Base-by-base conservation (phyloP, 2,888 invertebrate species). In the Panzeria rudis region DNA sequence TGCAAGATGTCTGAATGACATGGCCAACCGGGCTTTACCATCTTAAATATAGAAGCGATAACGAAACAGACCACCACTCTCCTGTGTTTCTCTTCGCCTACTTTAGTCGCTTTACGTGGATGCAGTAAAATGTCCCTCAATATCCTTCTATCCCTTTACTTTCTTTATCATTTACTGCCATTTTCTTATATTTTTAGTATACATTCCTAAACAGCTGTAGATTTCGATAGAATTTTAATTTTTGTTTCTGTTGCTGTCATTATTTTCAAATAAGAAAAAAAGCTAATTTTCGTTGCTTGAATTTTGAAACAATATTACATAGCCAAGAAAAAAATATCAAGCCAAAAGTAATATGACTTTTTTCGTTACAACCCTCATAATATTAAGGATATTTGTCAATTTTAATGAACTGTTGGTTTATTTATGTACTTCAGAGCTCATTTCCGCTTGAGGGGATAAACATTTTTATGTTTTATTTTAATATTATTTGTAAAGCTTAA, bases 311-410 rank as follows among this genome's bases (percentile, higher is more conserved):
- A 61, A 29, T 50, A 59, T 23, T 47, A 56, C 20, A 23, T n/a
- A 29, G 44, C 1, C n/a, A 25, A 62, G 13, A 52, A 52, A 62
- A 9, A 29, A 62, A 5, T 23, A 29, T n/a, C 0, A 23, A 35
- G 8, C 0, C 29, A 11, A 9, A n/a, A 25, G 11, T 44, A n/a
- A 32, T 29, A 41, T 29, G 29, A 29, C 3, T 56, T 20, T 56
- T 54, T 44, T n/a, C 15, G 11, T 71, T 6, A 29, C 15, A 9
- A 15, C 20, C 44, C 13, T 32, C 13, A 2, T 32, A 38, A 15
- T 47, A 47, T 68, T 61, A 29, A 25, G 29, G 17, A 61, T 61
- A 61, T 61, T 69, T 78, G 69, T 69, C 69, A 78, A 61, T 78
- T 29, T 38, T 69, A 59, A 69, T 69, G 38, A 69, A 69, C 59